Base-by-base conservation (phyloP, 1,140 invertebrate species). In the Zaprionus nigranus region DNA sequence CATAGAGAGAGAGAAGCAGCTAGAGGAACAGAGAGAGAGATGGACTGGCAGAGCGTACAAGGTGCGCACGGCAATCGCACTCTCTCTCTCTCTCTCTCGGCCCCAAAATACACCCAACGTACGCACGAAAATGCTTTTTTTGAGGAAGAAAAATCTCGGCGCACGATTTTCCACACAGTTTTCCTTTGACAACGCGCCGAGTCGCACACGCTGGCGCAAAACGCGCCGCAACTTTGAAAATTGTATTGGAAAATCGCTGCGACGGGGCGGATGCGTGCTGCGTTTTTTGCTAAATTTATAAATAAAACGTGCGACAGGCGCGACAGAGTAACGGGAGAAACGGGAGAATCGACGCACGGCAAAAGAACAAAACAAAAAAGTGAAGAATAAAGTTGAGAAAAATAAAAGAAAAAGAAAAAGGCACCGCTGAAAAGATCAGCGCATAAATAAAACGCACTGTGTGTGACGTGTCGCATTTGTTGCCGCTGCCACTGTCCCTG, bases 121-220 rank as follows among this genome's bases (percentile, higher is more conserved):
- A 78, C 51, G 58, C 30, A 77, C 78, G 64, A 63, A 63, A 79
- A 38, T 36, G 63, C 51, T 59, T 78, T 81, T 81, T 78, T 54
- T 58, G 46, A 54, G 56, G 61, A 9, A 40, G 46, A 24, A 87
- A 80, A 87, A 87, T 87, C 83, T 88, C 84, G 54, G 81, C 71
- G 46, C 49, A 68, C 77, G 77, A 78, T 73, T 88, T 88, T 87
- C 77, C 81, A 69, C 78, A 71, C 84, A 90, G 85, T 90, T 90
- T 90, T 90, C 69, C 87, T 90, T 90, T 90, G 85, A 90, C 85
- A 90, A 86, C 82, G 86, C 85, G 85, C 82, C 85, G 85, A 88
- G 85, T 85, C 81, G 85, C 85, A 87, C 80, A 75, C 75, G 63
- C 40, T 43, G 67, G 61, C 63, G 59, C 26, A 28, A 24, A 40